Evolutionary conservation across 2,797 vertebrate genomes (phyloP), one percentile per base, ranked within the genome.

Genomic region (Triplophysa bombifrons): DNA sequence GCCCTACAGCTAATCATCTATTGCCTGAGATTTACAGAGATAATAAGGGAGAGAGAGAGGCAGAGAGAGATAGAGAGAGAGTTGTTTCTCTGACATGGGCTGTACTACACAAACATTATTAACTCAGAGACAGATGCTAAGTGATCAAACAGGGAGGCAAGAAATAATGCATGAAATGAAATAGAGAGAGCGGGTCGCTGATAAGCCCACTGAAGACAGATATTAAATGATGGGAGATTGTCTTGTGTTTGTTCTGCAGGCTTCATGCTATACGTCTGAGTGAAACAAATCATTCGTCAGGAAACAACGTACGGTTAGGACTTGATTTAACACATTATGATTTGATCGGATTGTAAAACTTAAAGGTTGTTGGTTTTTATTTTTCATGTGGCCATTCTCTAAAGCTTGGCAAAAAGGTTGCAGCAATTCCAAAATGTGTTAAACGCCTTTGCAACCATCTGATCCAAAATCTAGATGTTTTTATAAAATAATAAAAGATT

Each of bases 1-100:
- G 78, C 67, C 20, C 68, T 83, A 84, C 82, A 56, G 73, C 85
- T 68, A 72, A 85, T 75, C 78, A 79, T 64, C 48, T 76, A 63
- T 55, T 67, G 65, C 48, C 75, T 44, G 41, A 69, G 20, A 68
- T 67, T 74, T 70, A 82, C 55, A 82, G 56, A 80, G 27, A 78
- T 73, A 74, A 70, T 48, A 63, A 11, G 41, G 56, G 12, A 25
- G 44, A 74, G 44, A 75, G 84, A 85, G 53, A 74, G n/a, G 78
- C 61, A 34, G 61, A 72, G 12, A 67, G 38, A 34, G 41, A n/a
- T 12, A 46, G 58, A 53, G 41, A n/a, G 7, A 46, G 58, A 53
- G 16, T 65, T 65, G 56, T 72, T 73, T 34, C 17, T 19, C 70
- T 50, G 19, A 65, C 77, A 58, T 22, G 58, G 11, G 58, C 68